Percentiles rank a stretch among this genome's conserved stretches.
phyloP scores from a whole-genome alignment of 2,888 invertebrate genomes.

The Noctua pronuba region DNA sequence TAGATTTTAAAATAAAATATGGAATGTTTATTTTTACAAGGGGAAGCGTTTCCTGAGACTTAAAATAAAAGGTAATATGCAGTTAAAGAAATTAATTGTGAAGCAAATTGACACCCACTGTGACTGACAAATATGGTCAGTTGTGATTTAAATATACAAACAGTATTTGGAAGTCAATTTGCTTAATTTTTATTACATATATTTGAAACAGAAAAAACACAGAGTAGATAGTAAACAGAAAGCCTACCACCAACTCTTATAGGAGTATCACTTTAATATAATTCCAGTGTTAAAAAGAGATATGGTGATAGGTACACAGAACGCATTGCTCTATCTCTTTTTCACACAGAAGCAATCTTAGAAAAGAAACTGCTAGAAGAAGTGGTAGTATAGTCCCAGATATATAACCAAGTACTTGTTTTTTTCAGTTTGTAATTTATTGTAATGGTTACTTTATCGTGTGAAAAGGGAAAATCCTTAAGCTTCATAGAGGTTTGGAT shows the following conservation, averaged over 20 bases:
- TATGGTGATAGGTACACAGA: background rate
- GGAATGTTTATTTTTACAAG: conserved; percentile 16
- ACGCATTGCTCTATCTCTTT: background rate
- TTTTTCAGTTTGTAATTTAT: background rate
- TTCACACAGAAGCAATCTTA: background rate
- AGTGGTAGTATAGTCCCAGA: background rate
- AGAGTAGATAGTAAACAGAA: background rate
- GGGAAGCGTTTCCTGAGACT: background rate
- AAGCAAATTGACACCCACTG: background rate
- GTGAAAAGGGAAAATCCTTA: background rate
- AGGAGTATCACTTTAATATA: background rate
- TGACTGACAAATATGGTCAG: background rate
- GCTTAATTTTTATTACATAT: background rate
- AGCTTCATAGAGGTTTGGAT: background rate
- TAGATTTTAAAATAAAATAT: conserved; percentile 35
- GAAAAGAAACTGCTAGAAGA: background rate
- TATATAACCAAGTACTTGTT: background rate
- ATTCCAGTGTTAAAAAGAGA: background rate
- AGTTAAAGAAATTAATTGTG: background rate
- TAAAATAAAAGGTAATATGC: background rate
- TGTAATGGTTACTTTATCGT: background rate
- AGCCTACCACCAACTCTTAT: background rate
- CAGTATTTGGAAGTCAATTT: background rate
- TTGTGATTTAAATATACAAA: background rate
- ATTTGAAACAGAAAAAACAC: background rate